These are phyloP conservation scores for Nephrotoma flavescens DNA, from an alignment of 2,888 invertebrate species.

Conservation along the genomic window DNA sequence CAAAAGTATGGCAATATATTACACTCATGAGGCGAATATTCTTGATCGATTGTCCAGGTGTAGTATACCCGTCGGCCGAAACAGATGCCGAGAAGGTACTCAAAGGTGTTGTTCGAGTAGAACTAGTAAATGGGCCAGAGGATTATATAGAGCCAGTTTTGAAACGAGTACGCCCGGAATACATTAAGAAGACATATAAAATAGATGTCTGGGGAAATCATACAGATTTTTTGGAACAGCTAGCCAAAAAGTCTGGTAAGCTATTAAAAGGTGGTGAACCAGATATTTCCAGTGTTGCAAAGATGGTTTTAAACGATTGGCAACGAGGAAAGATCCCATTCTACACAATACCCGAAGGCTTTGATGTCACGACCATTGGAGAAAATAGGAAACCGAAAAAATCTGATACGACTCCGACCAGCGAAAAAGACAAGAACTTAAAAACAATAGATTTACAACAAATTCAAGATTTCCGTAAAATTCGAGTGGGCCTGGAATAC, in stretches of 20 bases:
- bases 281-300: slow-evolving; percentile 72
- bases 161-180: slow-evolving; percentile 74
- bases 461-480: slow-evolving; percentile 71
- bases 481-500: slow-evolving; percentile 57
- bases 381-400: slow-evolving; percentile 22
- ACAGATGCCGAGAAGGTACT: slow-evolving; percentile 88
- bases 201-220: slow-evolving; percentile 63
- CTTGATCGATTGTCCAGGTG: slow-evolving; percentile 96
- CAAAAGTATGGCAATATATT: slow-evolving; percentile 99
- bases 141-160: slow-evolving; percentile 84
- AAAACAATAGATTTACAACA: slow-evolving; percentile 32
- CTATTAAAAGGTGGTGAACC: slow-evolving; percentile 95
- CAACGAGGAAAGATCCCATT: slow-evolving; percentile 95
- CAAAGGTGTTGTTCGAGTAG: slow-evolving; percentile 95
- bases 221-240: slow-evolving; percentile 80
- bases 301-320: slow-evolving; percentile 97
- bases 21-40: slow-evolving; percentile 95
- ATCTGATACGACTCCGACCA: slow-evolving; percentile 15
- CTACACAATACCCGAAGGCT: slow-evolving; percentile 77
- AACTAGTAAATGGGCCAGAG: slow-evolving; percentile 84
- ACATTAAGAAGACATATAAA: slow-evolving; percentile 82
- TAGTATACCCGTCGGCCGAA: slow-evolving; percentile 94
- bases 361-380: slow-evolving; percentile 24
- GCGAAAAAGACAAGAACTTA: slow-evolving; percentile 31
- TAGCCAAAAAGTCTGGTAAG: slow-evolving; percentile 77